Conservation (phyloP, 1,140 invertebrate species). For the Bactericera cockerelli region DNA sequence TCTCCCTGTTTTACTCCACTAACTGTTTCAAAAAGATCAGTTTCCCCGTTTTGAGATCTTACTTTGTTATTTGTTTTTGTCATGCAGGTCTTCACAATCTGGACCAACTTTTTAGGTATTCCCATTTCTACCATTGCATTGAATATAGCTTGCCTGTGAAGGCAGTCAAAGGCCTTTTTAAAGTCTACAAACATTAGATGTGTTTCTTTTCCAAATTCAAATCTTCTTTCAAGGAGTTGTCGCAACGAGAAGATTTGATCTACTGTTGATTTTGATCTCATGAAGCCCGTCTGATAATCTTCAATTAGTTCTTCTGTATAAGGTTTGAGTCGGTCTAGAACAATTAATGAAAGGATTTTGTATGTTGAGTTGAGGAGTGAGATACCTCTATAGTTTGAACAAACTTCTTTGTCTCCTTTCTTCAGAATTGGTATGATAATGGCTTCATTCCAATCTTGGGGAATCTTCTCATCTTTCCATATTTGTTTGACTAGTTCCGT, state of each 20-base stretch:
- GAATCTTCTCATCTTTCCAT: conserved; percentile 6
- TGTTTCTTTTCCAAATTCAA: neutral
- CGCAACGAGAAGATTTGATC: neutral
- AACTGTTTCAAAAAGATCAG: neutral
- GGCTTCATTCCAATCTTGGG: conserved; percentile 20
- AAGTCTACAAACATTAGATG: neutral
- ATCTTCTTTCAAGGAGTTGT: no score
- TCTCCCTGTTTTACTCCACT: neutral
- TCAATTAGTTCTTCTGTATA: neutral
- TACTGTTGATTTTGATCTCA: neutral
- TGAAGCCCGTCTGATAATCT: conserved; percentile 4
- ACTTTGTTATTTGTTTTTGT: neutral
- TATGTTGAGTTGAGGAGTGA: conserved; percentile 17
- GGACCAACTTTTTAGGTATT: neutral
- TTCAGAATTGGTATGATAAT: conserved; percentile 22
- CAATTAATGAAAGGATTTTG: conserved; percentile 3
- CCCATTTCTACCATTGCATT: no score
- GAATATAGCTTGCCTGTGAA: no score
- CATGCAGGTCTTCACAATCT: neutral
- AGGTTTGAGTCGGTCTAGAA: neutral
- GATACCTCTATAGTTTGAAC: conserved; percentile 23
- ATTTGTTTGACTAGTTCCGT: neutral
- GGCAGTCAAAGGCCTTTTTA: neutral
- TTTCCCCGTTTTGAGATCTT: neutral
- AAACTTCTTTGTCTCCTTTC: conserved; percentile 22